phyloP scores from a whole-genome alignment of 1,140 invertebrate species.

The Cheumatopsyche charites region DNA sequence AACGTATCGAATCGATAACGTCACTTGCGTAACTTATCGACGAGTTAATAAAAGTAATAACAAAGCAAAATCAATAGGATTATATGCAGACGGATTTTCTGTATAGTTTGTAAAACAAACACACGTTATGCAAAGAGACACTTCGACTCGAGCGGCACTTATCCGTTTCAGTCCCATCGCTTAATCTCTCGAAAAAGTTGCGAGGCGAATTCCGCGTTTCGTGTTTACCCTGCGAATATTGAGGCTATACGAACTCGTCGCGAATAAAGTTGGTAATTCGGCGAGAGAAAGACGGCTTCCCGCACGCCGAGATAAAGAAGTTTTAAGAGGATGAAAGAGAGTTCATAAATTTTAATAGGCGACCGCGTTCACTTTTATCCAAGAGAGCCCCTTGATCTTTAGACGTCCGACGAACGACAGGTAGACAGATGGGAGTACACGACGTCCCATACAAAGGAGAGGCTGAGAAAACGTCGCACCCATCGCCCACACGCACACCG shows the following conservation, averaged over 20 bases:
- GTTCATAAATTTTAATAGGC: conserved; percentile 37
- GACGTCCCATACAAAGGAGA: background rate
- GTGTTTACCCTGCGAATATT: conserved; percentile 19
- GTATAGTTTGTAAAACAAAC: background rate
- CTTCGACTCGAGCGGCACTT: background rate
- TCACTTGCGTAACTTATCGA: background rate
- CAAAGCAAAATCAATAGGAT: too few species aligned
- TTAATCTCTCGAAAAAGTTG: conserved; percentile 14
- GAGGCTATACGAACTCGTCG: conserved; percentile 12
- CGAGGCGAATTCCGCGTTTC: conserved; percentile 2
- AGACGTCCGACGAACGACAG: background rate
- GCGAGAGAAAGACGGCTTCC: background rate
- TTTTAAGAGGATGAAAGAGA: conserved; percentile 31
- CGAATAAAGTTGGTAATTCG: conserved; percentile 24
- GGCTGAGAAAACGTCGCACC: conserved; percentile 10
- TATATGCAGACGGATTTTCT: background rate
- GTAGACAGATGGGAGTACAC: background rate
- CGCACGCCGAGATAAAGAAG: conserved; percentile 18
- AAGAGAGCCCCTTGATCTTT: conserved; percentile 7
- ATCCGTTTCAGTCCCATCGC: conserved; percentile 7
- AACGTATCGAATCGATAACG: background rate
- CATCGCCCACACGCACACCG: conserved; percentile 32
- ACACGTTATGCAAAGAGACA: conserved; percentile 4
- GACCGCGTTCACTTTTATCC: conserved; percentile 23
- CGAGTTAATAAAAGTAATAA: too few species aligned